These are phyloP conservation scores for Cetonia aurata DNA, from an alignment of 2,888 invertebrate species.

Conservation along the genomic window DNA sequence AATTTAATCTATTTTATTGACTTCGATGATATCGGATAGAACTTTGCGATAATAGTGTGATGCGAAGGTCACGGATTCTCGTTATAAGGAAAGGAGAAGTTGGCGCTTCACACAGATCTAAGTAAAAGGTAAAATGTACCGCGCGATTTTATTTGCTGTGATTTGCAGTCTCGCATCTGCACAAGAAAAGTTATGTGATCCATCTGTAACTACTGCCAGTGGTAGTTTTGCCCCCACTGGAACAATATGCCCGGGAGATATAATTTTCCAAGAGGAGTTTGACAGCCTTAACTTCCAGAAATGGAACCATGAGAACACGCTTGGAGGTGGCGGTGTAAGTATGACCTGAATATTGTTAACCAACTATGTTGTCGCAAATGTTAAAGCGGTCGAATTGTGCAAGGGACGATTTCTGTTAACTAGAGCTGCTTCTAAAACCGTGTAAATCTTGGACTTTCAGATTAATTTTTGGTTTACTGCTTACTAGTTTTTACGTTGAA, in stretches of 20 bases:
- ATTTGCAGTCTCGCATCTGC: constrained; percentile 14
- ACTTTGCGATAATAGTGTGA: neutral
- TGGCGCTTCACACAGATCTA: neutral
- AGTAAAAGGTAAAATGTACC: constrained; percentile 20
- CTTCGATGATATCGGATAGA: neutral
- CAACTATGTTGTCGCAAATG: neutral
- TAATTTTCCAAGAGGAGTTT: constrained; percentile 75
- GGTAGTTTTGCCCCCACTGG: constrained; percentile 67
- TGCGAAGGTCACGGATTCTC: constrained; percentile 13
- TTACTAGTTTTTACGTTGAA: too few relatives aligned
- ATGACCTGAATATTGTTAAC: neutral
- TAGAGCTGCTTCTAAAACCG: too few relatives aligned
- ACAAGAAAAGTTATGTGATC: constrained; percentile 59
- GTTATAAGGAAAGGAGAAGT: neutral
- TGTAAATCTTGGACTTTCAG: too few relatives aligned
- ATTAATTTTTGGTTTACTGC: too few relatives aligned
- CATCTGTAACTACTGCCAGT: constrained; percentile 68
- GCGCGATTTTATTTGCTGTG: constrained; percentile 4
- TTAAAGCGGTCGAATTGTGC: too few relatives aligned
- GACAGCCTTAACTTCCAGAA: constrained; percentile 69
- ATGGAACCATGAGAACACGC: constrained; percentile 76
- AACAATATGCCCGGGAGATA: constrained; percentile 68
- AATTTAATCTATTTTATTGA: constrained; percentile 7
- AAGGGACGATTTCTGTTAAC: too few relatives aligned
- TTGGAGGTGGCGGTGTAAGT: constrained; percentile 74